Evolutionary conservation across 2,888 invertebrate species (phyloP).

Genomic region (Serripes groenlandicus): DNA sequence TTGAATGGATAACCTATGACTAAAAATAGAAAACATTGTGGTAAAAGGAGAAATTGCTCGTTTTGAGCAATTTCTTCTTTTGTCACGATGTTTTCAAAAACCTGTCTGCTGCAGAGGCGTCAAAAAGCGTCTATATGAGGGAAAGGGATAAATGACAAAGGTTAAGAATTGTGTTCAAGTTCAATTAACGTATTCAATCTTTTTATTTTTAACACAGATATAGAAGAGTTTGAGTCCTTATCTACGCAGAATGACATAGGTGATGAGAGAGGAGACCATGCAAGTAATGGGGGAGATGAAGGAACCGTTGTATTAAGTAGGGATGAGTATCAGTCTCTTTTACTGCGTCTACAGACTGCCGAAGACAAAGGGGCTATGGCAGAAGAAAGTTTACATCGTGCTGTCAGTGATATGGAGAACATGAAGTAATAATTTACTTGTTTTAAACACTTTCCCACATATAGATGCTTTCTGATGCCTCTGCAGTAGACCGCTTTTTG

Average conservation of each 20-base stretch:
- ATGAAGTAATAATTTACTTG: constrained; percentile 72
- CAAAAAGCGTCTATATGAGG: not conserved
- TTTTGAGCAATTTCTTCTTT: not conserved
- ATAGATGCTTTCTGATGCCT: too few species aligned
- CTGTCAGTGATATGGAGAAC: constrained; percentile 72
- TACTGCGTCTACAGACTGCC: constrained; percentile 88
- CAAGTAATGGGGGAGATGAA: not conserved
- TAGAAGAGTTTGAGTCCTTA: constrained; percentile 46
- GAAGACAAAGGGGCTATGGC: constrained; percentile 62
- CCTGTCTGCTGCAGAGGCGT: not conserved
- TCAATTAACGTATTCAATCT: not conserved
- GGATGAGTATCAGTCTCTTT: constrained; percentile 61
- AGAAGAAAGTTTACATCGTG: constrained; percentile 71
- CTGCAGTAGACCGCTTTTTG: too few species aligned
- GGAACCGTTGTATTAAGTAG: constrained; percentile 40
- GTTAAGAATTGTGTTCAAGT: not conserved
- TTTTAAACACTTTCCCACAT: too few species aligned
- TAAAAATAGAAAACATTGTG: not conserved
- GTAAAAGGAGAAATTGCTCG: not conserved
- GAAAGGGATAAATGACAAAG: not conserved
- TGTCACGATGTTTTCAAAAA: not conserved
- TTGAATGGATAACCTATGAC: not conserved
- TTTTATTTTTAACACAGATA: constrained; percentile 30
- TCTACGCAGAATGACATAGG: not conserved
- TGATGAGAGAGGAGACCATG: not conserved